phyloP scores from a whole-genome alignment of 1,140 invertebrate species.

The Heliconius hewitsoni region DNA sequence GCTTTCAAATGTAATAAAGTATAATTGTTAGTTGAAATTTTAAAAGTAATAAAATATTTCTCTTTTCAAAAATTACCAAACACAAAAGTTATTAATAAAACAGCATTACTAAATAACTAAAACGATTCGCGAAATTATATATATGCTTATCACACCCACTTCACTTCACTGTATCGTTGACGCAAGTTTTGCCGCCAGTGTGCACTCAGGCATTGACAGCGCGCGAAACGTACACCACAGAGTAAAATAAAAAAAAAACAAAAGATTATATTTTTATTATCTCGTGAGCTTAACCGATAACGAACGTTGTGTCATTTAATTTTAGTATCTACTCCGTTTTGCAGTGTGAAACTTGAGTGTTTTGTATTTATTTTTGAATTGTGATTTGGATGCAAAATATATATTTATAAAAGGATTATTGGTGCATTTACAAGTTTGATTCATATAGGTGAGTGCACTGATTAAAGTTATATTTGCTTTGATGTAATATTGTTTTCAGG shows the following conservation, averaged over 20 bases:
- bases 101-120: conserved; percentile 16
- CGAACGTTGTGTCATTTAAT: conserved; percentile 14
- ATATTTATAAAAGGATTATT: not conserved
- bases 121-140: conserved; percentile 38
- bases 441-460: conserved; percentile 6
- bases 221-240: conserved; percentile 47
- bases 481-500: not conserved
- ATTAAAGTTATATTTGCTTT: not conserved
- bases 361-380: not conserved
- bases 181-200: conserved; percentile 47
- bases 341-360: not conserved
- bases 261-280: conserved; percentile 31
- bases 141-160: conserved; percentile 51
- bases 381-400: not conserved
- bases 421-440: not conserved
- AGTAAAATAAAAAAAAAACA: conserved; percentile 42
- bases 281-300: conserved; percentile 11
- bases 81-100: conserved; percentile 10
- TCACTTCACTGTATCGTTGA: conserved; percentile 36
- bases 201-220: conserved; percentile 43
- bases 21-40: no score
- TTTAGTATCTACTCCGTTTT: not conserved
- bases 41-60: no score
- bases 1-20: no score
- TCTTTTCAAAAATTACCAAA: not conserved